phyloP scores from a whole-genome alignment of 2,797 vertebrate genomes.

The Catamblyrhynchus diadema region DNA sequence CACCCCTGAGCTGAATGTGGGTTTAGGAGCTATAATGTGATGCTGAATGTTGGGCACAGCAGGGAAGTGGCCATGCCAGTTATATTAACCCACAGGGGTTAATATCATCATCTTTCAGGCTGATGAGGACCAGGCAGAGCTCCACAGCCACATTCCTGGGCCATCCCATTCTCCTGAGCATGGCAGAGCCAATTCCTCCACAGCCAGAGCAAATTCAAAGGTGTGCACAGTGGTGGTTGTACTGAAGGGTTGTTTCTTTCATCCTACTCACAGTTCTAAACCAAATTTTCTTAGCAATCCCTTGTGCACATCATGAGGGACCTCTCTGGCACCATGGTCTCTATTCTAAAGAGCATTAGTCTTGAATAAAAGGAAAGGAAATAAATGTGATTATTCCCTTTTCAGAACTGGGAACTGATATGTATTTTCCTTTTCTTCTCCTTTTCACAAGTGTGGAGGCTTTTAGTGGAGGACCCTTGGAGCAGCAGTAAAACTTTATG shows the following conservation, averaged over 20 bases:
- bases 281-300: background rate
- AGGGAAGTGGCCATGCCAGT: background rate
- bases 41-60: background rate
- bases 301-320: background rate
- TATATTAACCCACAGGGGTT: no score
- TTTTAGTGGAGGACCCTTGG: background rate
- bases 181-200: background rate
- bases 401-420: background rate
- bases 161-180: background rate
- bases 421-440: background rate
- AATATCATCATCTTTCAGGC: background rate
- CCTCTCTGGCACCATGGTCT: background rate
- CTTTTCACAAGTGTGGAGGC: background rate
- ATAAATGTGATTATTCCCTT: background rate
- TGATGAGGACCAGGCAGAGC: background rate
- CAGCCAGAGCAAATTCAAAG: background rate
- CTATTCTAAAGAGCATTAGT: background rate
- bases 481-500: background rate
- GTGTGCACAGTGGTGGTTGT: no score
- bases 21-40: background rate
- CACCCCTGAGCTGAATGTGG: background rate
- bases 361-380: background rate
- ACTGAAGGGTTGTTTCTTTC: background rate
- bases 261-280: rapidly evolving
- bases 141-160: background rate